Evolutionary conservation across 2,888 invertebrate genomes (phyloP), one percentile per base, ranked within the genome.

Genomic region (Ametastegia equiseti): DNA sequence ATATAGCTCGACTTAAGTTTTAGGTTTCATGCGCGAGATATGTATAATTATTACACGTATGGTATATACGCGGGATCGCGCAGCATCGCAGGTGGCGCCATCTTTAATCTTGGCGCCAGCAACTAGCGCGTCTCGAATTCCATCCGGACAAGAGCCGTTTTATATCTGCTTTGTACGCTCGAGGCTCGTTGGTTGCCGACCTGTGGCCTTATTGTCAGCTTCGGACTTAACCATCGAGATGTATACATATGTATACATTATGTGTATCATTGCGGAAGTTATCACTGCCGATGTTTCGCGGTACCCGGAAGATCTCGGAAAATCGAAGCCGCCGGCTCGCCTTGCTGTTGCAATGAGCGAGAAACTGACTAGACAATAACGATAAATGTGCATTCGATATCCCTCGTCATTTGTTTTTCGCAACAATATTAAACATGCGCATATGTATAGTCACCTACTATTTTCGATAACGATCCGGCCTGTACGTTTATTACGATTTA

Each of bases 31-130:
- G 60, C 65, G 65, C 39, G 65, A 39, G 65, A 39, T 67, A n/a
- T n/a, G n/a, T n/a, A n/a, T n/a, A 67, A 67, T 67, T 67, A 67
- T 67, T 67, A 67, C 23, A 67, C 19, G 27, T 39, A 19, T 36
- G n/a, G 65, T 19, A 67, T 19, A 67, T 39, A 67, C 33, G 45
- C 33, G 75, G 77, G 45, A 54, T 50, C 65, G 75, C 33, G 23
- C 30, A 27, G 45, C 30, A 50, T 77, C 81, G 81, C 82, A 77
- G 71, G 84, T 82, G 71, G 71, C 71, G 71, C 71, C 71, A 71
- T 71, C 42, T 71, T 47, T 71, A 71, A 71, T 71, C 71, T 47
- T 47, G 71, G 71, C 45, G 71, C 71, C 45, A 71, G 45, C 3
- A 42, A 45, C 71, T 45, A 47, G 71, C 71, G 45, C 45, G 71